Evolutionary conservation across 2,797 vertebrate species (phyloP).

Genomic region (Microctenopoma stevenorrisi): DNA sequence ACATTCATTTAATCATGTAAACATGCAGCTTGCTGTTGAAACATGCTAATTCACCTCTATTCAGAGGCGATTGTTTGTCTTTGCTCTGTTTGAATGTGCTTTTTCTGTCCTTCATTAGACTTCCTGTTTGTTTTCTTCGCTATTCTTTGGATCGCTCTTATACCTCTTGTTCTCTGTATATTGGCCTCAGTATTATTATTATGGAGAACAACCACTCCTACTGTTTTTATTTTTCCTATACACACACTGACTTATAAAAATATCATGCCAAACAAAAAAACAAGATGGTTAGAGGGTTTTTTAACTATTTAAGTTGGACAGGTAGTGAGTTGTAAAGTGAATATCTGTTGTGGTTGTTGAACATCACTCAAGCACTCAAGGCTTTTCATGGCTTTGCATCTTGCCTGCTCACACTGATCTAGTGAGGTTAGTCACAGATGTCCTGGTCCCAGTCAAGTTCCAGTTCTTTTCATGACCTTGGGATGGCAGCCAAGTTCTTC

Average conservation of each 20-base stretch:
- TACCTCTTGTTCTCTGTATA: not conserved
- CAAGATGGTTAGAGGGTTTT: no score
- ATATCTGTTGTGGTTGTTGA: no score
- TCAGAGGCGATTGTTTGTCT: not conserved
- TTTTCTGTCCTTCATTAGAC: slow-evolving; percentile 38
- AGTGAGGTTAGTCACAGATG: slow-evolving; percentile 34
- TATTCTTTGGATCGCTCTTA: slow-evolving; percentile 2
- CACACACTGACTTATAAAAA: not conserved
- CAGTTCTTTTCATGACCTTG: no score
- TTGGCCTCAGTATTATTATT: slow-evolving; percentile 21
- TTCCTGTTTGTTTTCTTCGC: slow-evolving; percentile 35
- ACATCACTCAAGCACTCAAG: no score
- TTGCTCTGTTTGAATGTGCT: not conserved
- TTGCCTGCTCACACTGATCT: no score
- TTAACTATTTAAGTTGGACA: no score
- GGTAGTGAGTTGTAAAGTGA: no score
- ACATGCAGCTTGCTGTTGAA: slow-evolving; percentile 9
- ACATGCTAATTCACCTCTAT: not conserved
- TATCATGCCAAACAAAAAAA: no score
- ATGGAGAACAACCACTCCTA: slow-evolving; percentile 5
- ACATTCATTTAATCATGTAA: slow-evolving; percentile 13
- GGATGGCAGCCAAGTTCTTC: no score
- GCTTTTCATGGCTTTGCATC: no score
- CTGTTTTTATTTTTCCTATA: slow-evolving; percentile 5
- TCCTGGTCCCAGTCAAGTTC: no score